These are phyloP conservation scores for Scatophagus argus DNA, from an alignment of 2,113 vertebrate species.

Conservation along the genomic window DNA sequence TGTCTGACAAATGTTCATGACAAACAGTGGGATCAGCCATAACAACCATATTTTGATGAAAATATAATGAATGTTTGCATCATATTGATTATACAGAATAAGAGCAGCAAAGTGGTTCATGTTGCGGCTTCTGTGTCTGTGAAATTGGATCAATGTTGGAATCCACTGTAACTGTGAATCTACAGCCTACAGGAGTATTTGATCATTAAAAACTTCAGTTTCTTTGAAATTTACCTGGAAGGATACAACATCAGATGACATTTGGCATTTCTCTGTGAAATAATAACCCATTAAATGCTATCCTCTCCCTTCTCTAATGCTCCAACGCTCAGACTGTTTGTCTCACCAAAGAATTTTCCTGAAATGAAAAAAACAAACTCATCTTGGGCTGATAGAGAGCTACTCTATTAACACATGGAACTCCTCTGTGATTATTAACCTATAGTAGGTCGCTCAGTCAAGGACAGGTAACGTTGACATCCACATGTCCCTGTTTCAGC, in stretches of 20 bases:
- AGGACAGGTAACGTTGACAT: constrained; percentile 15
- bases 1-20: too few relatives aligned
- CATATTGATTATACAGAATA: too few relatives aligned
- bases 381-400: constrained; percentile 22
- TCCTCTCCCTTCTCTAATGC: background rate
- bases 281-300: background rate
- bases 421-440: constrained; percentile 12
- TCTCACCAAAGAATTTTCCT: background rate
- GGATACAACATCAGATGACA: background rate
- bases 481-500: background rate
- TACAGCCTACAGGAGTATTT: background rate
- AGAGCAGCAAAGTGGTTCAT: too few relatives aligned
- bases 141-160: background rate
- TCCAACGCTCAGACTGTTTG: background rate
- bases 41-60: background rate
- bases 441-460: constrained; percentile 9
- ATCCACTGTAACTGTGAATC: background rate
- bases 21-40: too few relatives aligned
- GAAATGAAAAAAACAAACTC: constrained; percentile 8
- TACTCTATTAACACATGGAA: background rate
- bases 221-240: background rate
- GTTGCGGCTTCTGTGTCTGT: too few relatives aligned
- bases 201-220: background rate
- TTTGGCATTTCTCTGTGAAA: background rate
- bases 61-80: background rate